Base-by-base conservation (phyloP, 2,113 vertebrate genomes). In the Nothoprocta perdicaria region DNA sequence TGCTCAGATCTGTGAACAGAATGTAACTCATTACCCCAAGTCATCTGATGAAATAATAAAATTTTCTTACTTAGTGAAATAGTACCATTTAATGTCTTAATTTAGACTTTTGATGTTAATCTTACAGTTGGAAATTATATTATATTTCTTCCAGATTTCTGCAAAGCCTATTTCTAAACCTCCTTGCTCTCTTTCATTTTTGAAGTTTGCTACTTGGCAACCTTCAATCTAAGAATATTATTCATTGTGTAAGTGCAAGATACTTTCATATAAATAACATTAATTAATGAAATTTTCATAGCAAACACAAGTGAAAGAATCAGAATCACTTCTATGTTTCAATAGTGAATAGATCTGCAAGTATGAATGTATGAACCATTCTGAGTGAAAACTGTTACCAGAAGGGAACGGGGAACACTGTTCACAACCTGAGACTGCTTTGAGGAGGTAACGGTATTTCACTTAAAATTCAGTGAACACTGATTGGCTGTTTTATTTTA, bases 401-500 rank as follows among this genome's bases (percentile, higher is more conserved):
- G 38, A 87, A 92, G 45, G 75, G 61, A 91, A 78, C 12, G 65
- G 83, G 24, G 41, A 48, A 52, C 55, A 38, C 48, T 48, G 48
- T 78, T 89, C 23, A 78, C 73, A 84, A 65, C 41, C 29, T 72
- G 60, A 78, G 83, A n/a, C 80, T 78, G 13, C 17, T 71, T 16
- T 75, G 27, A 84, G n/a, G 7, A 82, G 10, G 13, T 21, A 87
- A 57, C 15, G 57, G 27, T 80, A 91, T 79, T 95, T 53, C 48
- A 66, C 33, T 81, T 89, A 40, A 57, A 85, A 69, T 77, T 89
- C 74, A 79, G 22, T 80, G 68, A 87, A 79, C 12, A 60, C 22
- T 91, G 85, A 82, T 61, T 79, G 65, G 94, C 45, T 81, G 27
- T 35, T 61, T 86, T 73, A 78, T 93, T 95, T 91, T 74, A 71